Percentiles rank a stretch among this genome's conserved stretches.
phyloP scores from a whole-genome alignment of 2,797 vertebrate genomes.

The Mycteria americana region DNA sequence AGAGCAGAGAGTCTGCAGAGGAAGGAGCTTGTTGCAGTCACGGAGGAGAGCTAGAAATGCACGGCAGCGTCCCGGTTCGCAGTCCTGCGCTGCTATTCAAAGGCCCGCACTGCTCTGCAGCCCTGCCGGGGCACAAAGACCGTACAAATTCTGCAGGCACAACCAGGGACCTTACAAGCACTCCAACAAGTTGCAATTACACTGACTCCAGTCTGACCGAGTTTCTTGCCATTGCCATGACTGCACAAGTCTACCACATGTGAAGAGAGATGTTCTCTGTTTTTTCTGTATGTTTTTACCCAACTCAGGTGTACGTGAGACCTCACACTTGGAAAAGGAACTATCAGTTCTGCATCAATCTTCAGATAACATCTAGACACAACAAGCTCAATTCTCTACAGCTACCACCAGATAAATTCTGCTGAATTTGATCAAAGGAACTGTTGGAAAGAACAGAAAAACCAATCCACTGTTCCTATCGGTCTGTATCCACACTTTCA shows the following conservation, averaged over 20 bases:
- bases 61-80: accelerated
- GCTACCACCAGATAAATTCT: background rate
- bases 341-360: background rate
- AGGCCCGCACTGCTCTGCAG: background rate
- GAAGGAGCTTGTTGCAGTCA: background rate
- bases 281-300: background rate
- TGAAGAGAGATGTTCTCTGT: background rate
- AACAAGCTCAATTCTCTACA: background rate
- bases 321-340: background rate
- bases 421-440: background rate
- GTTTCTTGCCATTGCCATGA: background rate
- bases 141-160: background rate
- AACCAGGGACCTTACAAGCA: background rate
- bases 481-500: background rate
- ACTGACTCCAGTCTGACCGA: accelerated
- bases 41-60: background rate
- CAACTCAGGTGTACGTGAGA: background rate
- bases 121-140: background rate
- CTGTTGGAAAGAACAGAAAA: background rate
- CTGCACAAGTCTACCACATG: accelerated
- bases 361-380: background rate
- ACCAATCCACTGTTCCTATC: background rate
- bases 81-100: background rate
- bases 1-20: background rate
- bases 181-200: background rate